A percentile compares a stretch with the other conserved stretches of the same genome.
Conservation (phyloP, 2,113 vertebrate genomes). For the Phylloscopus whistleri region DNA sequence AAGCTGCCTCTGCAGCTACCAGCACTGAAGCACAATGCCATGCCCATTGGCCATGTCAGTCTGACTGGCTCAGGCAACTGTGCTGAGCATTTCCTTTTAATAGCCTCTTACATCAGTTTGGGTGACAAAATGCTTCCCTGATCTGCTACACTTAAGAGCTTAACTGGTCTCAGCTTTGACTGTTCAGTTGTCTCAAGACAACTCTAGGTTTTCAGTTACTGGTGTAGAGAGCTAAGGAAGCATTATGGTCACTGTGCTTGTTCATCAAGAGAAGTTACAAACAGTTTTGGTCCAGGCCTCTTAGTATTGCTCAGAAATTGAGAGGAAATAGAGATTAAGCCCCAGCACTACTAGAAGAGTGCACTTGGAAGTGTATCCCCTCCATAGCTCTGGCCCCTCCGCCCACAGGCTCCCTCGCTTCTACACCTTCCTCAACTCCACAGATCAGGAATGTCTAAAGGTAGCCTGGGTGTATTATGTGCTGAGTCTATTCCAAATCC, state of each 20-base stretch:
- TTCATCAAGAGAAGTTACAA: neutral
- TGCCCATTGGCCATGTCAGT: neutral
- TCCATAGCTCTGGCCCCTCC: neutral
- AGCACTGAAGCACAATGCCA: neutral
- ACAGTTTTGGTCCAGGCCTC: neutral
- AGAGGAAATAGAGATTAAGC: neutral
- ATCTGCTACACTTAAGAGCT: neutral
- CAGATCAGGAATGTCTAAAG: neutral
- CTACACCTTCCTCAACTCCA: neutral
- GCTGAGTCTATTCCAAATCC: neutral
- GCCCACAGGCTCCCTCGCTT: neutral
- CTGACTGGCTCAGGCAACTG: neutral
- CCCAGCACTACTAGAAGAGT: neutral
- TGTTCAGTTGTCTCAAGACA: neutral
- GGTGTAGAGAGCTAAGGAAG: neutral
- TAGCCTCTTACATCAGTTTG: neutral
- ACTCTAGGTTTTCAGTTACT: neutral
- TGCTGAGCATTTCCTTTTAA: neutral
- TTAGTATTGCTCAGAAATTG: neutral
- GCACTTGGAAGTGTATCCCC: neutral
- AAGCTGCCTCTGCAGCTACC: neutral
- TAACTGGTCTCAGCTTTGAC: neutral
- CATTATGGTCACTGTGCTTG: neutral
- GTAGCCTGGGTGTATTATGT: neutral
- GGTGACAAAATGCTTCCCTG: neutral